These are phyloP conservation scores for Panthera uncia DNA, from an alignment of 2,113 vertebrate species.

Conservation along the genomic window DNA sequence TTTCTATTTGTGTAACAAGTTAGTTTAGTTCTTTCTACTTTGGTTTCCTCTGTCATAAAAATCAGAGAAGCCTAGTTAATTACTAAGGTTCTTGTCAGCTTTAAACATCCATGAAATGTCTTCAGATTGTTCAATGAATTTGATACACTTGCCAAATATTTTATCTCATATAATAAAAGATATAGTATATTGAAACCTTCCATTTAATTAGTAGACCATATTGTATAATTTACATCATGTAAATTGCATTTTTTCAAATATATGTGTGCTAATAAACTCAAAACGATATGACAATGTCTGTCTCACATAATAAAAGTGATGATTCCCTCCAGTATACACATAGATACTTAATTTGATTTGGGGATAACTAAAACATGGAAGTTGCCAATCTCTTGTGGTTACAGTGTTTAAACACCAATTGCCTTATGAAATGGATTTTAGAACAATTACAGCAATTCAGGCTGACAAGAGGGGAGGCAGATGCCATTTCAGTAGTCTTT, in stretches of 20 bases:
- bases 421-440: conserved; percentile 45
- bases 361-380: conserved; percentile 24
- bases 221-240: not conserved
- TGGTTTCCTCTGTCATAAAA: conserved; percentile 30
- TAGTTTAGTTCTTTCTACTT: conserved; percentile 26
- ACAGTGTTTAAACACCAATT: conserved; percentile 29
- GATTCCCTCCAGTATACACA: not conserved
- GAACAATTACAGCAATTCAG: not conserved
- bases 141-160: conserved; percentile 18
- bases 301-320: conserved; percentile 5
- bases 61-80: conserved; percentile 12
- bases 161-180: conserved; percentile 24
- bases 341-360: conserved; percentile 31
- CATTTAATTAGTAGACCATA: not conserved
- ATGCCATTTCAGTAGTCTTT: not conserved
- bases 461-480: not conserved
- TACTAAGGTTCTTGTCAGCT: not conserved
- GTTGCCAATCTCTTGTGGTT: not conserved
- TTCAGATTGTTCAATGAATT: not conserved
- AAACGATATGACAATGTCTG: not conserved
- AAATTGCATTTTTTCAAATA: not conserved
- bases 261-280: not conserved
- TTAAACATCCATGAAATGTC: not conserved
- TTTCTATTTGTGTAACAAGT: not conserved
- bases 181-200: not conserved